Evolutionary conservation across 2,888 invertebrate genomes (phyloP), one percentile per base, ranked within the genome.

Genomic region (Incurvaria masculella): DNA sequence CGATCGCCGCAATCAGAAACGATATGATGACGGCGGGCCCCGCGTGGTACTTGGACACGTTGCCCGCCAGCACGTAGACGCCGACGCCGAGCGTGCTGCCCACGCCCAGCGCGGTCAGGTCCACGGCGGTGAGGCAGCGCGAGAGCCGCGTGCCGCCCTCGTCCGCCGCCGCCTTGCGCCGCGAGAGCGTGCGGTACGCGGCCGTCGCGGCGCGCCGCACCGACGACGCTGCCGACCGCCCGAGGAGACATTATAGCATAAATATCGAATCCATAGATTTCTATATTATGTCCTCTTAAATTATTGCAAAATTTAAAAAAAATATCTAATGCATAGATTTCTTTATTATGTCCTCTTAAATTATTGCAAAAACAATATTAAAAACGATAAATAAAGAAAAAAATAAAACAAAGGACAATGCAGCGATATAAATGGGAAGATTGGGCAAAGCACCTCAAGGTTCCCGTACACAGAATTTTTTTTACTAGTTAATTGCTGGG

Each of bases 21-120:
- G 92, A 92, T 18, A 96, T 65, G 21, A 91, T 82, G 0, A 95
- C 91, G 0, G 92, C 91, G 0, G 96, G 95, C 0, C 95, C 95
- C 0, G 94, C 90, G 46, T 83, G 83, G 51, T 82, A 81, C 67
- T 87, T 89, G 4, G 93, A 88, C 2, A 93, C 93, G 52, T 88
- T 84, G 1, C 93, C 94, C 20, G 91, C 93, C 46, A 96, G 66
- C 19, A 95, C 94, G 63, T 96, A 96, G 39, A 95, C 90, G 0
- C 95, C 95, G 2, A 94, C 91, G 0, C 95, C 95, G 14, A 96
- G 81, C 0, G 91, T 91, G 52, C 89, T 88, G 38, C 91, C 91
- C 20, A 91, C 84, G 0, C 87, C 94, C 38, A 95, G 68, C 1
- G 90, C 88, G 0, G 93, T 94, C 44, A 95, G 78, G 69, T 95